Evolutionary conservation across 2,888 invertebrate species (phyloP).

Genomic region (Platerodrilus igneus): DNA sequence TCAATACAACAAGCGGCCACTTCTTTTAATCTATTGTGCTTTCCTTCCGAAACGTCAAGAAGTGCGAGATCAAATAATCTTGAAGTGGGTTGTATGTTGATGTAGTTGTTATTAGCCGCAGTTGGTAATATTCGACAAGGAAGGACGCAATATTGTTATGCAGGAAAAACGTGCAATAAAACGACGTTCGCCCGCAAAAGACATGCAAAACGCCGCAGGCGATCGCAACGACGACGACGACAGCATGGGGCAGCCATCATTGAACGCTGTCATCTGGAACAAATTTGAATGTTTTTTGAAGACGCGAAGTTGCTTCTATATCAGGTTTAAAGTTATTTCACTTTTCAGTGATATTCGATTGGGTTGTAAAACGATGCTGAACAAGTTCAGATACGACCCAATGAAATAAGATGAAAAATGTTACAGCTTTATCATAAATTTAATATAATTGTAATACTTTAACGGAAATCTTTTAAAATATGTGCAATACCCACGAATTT

Average conservation of each 20-base stretch:
- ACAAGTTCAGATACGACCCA: too few species aligned
- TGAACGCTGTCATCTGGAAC: slow-evolving; percentile 37
- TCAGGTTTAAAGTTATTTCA: slow-evolving; percentile 25
- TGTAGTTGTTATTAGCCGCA: too few species aligned
- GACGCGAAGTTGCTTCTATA: slow-evolving; percentile 23
- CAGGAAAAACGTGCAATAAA: slow-evolving; percentile 29
- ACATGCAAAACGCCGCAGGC: slow-evolving; percentile 38
- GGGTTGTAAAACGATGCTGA: slow-evolving; percentile 18
- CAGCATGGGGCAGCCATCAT: slow-evolving; percentile 39
- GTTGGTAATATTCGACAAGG: too few species aligned
- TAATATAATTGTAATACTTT: too few species aligned
- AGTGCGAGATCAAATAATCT: neutral
- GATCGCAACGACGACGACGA: slow-evolving; percentile 30
- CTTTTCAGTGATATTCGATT: slow-evolving; percentile 25
- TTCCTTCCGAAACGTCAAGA: neutral
- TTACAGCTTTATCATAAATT: too few species aligned
- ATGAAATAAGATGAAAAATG: slow-evolving; percentile 28
- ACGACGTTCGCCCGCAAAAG: slow-evolving; percentile 34
- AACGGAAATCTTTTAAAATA: too few species aligned
- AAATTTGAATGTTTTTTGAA: slow-evolving; percentile 41
- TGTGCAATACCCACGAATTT: too few species aligned
- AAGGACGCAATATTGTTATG: too few species aligned
- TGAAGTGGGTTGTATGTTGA: slow-evolving; percentile 4
- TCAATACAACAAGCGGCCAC: too few species aligned
- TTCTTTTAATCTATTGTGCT: too few species aligned